Percentiles rank a stretch among this genome's conserved stretches.
These are phyloP conservation scores for Cyprinodon tularosa DNA, from an alignment of 2,113 vertebrate species.

Conservation along the genomic window DNA sequence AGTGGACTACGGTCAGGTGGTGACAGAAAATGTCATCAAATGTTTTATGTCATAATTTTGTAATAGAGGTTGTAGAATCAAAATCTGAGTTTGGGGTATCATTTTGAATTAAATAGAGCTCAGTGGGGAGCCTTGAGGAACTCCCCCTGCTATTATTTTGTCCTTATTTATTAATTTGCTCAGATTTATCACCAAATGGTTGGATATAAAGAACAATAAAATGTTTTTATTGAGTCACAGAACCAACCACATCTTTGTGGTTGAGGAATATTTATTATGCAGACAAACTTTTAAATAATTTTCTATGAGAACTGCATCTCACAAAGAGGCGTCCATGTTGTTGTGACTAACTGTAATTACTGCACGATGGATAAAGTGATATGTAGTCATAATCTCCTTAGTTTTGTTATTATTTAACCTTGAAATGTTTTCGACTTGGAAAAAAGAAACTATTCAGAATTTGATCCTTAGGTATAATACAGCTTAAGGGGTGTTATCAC, in stretches of 20 bases:
- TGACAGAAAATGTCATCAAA: neutral
- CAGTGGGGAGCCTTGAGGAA: neutral
- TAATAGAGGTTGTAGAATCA: neutral
- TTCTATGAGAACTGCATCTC: no score
- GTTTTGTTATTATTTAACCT: neutral
- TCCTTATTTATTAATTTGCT: neutral
- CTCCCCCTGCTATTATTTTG: neutral
- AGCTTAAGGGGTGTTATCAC: conserved; percentile 55
- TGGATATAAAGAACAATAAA: neutral
- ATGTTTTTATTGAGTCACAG: no score
- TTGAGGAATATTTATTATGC: no score
- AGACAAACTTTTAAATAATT: no score
- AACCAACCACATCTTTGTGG: no score
- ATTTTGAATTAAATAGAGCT: neutral
- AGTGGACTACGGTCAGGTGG: neutral
- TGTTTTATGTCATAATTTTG: neutral
- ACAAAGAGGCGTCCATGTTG: no score
- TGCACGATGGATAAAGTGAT: conserved; percentile 9
- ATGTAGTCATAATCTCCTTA: conserved; percentile 30
- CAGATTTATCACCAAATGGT: neutral
- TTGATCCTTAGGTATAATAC: conserved; percentile 46
- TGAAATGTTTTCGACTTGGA: neutral
- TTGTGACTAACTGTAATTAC: neutral
- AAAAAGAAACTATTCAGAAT: conserved; percentile 8
- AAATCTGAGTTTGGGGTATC: no score